phyloP scores from a whole-genome alignment of 2,797 vertebrate species.

The Ctenochaetus hawaiiensis region DNA sequence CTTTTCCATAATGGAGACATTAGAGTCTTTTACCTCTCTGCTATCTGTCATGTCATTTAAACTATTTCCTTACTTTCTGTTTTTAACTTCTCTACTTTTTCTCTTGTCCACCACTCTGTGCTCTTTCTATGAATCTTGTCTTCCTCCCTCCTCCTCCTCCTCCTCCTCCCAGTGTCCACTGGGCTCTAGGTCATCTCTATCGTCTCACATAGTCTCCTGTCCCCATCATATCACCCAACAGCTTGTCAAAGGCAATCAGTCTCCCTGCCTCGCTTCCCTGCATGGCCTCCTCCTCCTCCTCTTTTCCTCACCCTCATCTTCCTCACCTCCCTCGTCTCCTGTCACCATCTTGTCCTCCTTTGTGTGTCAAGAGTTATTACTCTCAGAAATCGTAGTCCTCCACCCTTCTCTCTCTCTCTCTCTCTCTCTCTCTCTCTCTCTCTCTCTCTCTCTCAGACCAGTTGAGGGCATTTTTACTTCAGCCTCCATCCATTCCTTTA shows the following conservation, averaged over 20 bases:
- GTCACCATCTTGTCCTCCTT: conserved; percentile 68
- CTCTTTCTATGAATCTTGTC: conserved; percentile 20
- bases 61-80: conserved; percentile 69
- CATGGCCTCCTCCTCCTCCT: conserved; percentile 43
- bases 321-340: conserved; percentile 63
- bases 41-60: conserved; percentile 67
- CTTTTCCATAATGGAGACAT: conserved; percentile 75
- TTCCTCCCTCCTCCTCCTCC: not conserved
- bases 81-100: conserved; percentile 58
- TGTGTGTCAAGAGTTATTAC: conserved; percentile 72
- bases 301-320: conserved; percentile 52
- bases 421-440: not conserved
- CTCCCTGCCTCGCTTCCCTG: conserved; percentile 50
- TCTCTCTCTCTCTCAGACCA: conserved; percentile 14
- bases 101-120: not conserved
- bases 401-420: not conserved
- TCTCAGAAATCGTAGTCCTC: conserved; percentile 48
- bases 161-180: conserved; percentile 25
- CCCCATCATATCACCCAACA: conserved; percentile 83
- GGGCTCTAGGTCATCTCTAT: conserved; percentile 53
- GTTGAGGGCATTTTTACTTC: conserved; percentile 31
- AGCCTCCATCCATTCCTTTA: not conserved
- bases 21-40: conserved; percentile 69
- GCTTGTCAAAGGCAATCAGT: conserved; percentile 84
- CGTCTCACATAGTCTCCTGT: conserved; percentile 68